phyloP scores from a whole-genome alignment of 2,113 vertebrate genomes.

The Spilogale gracilis region DNA sequence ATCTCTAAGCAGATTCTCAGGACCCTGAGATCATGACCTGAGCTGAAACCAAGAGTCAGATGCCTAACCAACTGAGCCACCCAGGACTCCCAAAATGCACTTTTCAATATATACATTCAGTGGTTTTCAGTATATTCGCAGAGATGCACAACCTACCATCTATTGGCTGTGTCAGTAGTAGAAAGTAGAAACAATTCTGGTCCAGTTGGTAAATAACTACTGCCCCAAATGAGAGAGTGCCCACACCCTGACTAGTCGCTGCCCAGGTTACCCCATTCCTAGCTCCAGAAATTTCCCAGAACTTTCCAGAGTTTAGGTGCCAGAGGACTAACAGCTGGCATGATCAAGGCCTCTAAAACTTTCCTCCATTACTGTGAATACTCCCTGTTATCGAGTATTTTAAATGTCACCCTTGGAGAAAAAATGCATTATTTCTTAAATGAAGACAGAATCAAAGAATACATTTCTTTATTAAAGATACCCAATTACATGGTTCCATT shows the following conservation, averaged over 20 bases:
- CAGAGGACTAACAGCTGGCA: not conserved
- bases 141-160: not conserved
- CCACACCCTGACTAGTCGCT: not conserved
- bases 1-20: not conserved
- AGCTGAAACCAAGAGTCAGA: not conserved
- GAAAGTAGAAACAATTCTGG: not conserved
- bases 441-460: slow-evolving; percentile 41
- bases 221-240: not conserved
- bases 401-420: slow-evolving; percentile 39
- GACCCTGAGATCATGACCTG: not conserved
- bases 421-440: slow-evolving; percentile 38
- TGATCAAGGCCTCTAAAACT: not conserved
- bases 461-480: slow-evolving; percentile 43
- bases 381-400: not conserved
- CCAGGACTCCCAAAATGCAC: not conserved
- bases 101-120: not conserved
- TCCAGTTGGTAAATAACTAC: not conserved
- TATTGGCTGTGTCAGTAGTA: not conserved
- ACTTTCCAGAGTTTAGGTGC: not conserved
- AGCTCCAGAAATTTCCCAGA: not conserved
- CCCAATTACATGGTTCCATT: slow-evolving; percentile 37
- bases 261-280: not conserved
- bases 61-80: not conserved
- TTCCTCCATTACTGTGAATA: not conserved
- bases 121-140: not conserved